Evolutionary conservation across 2,113 vertebrate species (phyloP), one percentile per base, ranked within the genome.

Genomic region (Dicentrarchus labrax): DNA sequence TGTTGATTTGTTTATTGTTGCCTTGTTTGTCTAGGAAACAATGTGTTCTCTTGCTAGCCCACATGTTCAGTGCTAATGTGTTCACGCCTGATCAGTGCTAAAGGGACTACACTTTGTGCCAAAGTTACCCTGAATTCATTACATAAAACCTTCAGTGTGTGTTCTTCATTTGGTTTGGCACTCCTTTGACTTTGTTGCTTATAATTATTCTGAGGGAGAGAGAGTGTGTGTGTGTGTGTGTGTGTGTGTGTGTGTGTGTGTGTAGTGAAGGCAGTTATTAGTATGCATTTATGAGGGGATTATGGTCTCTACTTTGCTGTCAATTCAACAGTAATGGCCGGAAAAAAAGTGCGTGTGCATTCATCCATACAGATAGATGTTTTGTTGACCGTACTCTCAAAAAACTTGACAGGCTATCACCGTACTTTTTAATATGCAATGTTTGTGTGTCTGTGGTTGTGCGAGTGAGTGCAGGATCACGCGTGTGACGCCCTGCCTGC

Each of bases 251-350:
- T 54, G 45, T 38, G 66, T 73, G 76, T 76, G 56, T 74, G 30
- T 30, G 30, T 30, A 24, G n/a, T 68, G 57, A 74, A 68, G 68
- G 21, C 36, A 30, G 65, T 53, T 83, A 68, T 78, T 78, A 75
- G 1, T 75, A 47, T 83, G 76, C 62, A 76, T 86, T 74, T 59
- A 70, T 85, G 66, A 75, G 43, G 30, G 48, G 65, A 76, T 81
- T 85, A 79, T 71, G 16, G 16, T 59, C 59, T 72, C 59, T 61
- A 22, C 69, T 51, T 86, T 68, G 16, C 36, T 78, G 51, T 75
- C 73, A 83, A 5, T 77, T 78, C 36, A 43, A 51, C 21, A 80
- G 2, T 9, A 65, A 67, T 60, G n/a, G 41, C 30, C 47, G 15
- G 24, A 69, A 79, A 47, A 67, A 72, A 54, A 67, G 6, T 16